Conservation (phyloP, 2,888 invertebrate genomes). For the Lithosia quadra region DNA sequence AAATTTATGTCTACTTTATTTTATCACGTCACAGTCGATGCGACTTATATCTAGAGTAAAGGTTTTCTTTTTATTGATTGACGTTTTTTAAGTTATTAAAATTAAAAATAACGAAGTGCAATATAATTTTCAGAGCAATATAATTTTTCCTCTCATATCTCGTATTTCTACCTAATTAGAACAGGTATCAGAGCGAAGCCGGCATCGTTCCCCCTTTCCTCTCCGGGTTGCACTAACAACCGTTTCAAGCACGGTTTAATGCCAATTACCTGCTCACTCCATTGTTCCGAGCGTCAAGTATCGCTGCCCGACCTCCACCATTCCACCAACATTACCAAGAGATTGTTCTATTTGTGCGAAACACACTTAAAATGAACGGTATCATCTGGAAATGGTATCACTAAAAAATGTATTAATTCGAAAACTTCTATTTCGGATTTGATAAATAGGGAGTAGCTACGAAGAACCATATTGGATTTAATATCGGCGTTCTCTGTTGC, state of each 20-base stretch:
- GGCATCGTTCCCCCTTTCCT: slow-evolving; percentile 48
- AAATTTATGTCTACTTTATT: neutral
- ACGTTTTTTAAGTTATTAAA: neutral
- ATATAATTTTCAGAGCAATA: slow-evolving; percentile 31
- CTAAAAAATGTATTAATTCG: slow-evolving; percentile 24
- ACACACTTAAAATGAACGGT: slow-evolving; percentile 44
- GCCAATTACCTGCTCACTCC: slow-evolving; percentile 75
- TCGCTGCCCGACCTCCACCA: slow-evolving; percentile 50
- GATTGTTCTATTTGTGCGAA: slow-evolving; percentile 53
- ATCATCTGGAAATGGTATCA: slow-evolving; percentile 31
- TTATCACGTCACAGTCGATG: neutral
- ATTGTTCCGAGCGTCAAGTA: slow-evolving; percentile 74
- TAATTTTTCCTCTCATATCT: slow-evolving; percentile 59
- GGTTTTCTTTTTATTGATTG: neutral
- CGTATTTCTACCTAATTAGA: slow-evolving; percentile 76
- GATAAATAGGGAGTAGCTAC: slow-evolving; percentile 28
- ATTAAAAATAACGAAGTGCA: neutral
- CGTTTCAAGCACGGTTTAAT: slow-evolving; percentile 72
- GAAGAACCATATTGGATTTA: slow-evolving; percentile 59
- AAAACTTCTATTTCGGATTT: slow-evolving; percentile 34
- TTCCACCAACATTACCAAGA: slow-evolving; percentile 49
- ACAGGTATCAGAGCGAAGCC: slow-evolving; percentile 47
- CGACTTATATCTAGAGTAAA: neutral
- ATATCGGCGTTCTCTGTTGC: slow-evolving; percentile 64
- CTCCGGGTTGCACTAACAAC: slow-evolving; percentile 68